Conservation (phyloP, 1,140 invertebrate genomes). For the Muscidifurax raptorellus region DNA sequence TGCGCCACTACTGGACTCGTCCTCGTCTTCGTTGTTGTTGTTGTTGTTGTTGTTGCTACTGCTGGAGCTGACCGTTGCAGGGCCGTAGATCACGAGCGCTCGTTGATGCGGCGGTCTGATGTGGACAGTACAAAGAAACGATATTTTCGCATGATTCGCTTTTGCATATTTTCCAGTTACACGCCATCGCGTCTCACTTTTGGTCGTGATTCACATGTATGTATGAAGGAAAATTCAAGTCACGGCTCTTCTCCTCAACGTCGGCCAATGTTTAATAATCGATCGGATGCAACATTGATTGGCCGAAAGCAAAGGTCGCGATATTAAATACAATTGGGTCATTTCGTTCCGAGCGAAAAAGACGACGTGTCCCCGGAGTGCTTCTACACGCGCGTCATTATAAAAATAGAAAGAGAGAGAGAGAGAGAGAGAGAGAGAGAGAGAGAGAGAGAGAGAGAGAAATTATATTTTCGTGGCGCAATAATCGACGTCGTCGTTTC, state of each 20-base stretch:
- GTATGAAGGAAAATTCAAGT: background rate
- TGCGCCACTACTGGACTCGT: background rate
- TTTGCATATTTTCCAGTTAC: background rate
- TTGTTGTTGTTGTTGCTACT: background rate
- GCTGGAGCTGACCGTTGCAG: constrained; percentile 34
- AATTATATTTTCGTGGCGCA: too few relatives aligned
- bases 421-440: too few relatives aligned
- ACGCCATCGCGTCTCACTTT: too few relatives aligned
- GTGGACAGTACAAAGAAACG: background rate
- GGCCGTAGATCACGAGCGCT: constrained; percentile 70
- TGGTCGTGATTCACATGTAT: background rate
- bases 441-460: too few relatives aligned
- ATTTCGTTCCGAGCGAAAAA: background rate
- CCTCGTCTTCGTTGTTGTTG: constrained; percentile 2
- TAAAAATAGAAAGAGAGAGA: too few relatives aligned
- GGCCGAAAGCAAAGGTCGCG: background rate
- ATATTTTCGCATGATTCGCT: background rate
- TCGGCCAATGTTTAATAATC: background rate
- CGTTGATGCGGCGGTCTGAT: constrained; percentile 62
- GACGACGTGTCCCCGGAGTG: too few relatives aligned
- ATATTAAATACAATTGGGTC: background rate
- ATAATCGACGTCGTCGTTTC: too few relatives aligned
- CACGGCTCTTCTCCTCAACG: background rate
- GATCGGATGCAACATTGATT: background rate
- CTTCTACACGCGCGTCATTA: too few relatives aligned